Evolutionary conservation across 92 coral and sea anemone genomes (phyloP).

Genomic region (Epizoanthus scotinus): DNA sequence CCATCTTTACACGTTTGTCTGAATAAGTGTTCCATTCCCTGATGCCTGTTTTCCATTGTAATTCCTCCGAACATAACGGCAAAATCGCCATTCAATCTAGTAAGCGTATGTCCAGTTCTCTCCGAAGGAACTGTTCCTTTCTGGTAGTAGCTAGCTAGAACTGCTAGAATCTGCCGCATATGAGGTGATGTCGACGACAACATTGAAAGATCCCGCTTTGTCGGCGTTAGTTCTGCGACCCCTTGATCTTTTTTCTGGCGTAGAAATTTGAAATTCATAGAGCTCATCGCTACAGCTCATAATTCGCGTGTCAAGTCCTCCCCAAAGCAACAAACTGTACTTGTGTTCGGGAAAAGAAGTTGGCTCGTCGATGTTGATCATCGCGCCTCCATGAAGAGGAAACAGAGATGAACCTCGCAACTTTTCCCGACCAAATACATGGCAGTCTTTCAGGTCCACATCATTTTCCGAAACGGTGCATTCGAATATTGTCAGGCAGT

Average conservation of each 20-base stretch:
- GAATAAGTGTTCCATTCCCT: too few species aligned
- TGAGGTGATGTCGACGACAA: slow-evolving; percentile 33
- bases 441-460: slow-evolving; percentile 27
- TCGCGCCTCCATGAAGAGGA: slow-evolving; percentile 39
- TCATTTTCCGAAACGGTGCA: slow-evolving; percentile 20
- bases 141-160: too few species aligned
- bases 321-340: slow-evolving; percentile 10
- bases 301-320: slow-evolving; percentile 38
- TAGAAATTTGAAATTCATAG: slow-evolving; percentile 10
- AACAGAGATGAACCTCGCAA: slow-evolving; percentile 35
- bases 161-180: not conserved
- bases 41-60: too few species aligned
- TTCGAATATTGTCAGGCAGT: slow-evolving; percentile 31
- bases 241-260: slow-evolving; percentile 14
- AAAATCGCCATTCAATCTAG: too few species aligned
- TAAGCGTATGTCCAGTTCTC: too few species aligned
- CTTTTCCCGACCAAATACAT: slow-evolving; percentile 32
- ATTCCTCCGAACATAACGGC: too few species aligned
- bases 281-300: slow-evolving; percentile 32
- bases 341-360: too few species aligned
- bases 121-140: too few species aligned
- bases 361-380: not conserved
- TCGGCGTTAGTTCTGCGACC: slow-evolving; percentile 14
- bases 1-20: too few species aligned
- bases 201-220: slow-evolving; percentile 22